Conservation (phyloP, 35 echinoderm and acorn worm genomes). For the Chiridota heheva region DNA sequence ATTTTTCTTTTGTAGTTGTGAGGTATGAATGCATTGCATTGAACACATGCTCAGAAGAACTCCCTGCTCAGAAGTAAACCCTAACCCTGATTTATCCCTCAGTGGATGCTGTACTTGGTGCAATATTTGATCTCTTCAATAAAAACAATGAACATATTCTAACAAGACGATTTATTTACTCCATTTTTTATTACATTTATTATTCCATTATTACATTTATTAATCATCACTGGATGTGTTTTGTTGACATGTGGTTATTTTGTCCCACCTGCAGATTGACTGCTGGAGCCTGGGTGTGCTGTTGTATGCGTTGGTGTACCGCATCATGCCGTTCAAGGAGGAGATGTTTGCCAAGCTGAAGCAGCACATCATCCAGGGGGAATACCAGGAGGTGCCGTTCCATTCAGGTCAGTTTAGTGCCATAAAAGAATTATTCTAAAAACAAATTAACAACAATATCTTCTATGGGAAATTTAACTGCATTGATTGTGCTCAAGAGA, state of each 20-base stretch:
- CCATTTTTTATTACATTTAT: too few relatives aligned
- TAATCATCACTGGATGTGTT: too few relatives aligned
- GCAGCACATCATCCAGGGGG: conserved; percentile 70
- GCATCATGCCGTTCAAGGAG: conserved; percentile 90
- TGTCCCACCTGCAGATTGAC: conserved; percentile 58
- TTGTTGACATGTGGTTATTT: too few relatives aligned
- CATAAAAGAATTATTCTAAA: background rate
- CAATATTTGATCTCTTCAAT: background rate
- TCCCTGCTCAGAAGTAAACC: too few relatives aligned
- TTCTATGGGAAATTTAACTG: background rate
- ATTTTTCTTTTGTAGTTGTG: too few relatives aligned
- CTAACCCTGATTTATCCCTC: too few relatives aligned
- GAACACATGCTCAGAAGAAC: too few relatives aligned
- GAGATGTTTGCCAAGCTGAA: conserved; percentile 61
- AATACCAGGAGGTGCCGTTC: conserved; percentile 61
- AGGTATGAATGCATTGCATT: too few relatives aligned
- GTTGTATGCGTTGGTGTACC: conserved; percentile 92
- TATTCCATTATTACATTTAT: too few relatives aligned
- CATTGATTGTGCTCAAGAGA: background rate
- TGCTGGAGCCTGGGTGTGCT: conserved; percentile 99
- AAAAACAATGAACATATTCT: background rate
- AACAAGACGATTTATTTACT: background rate
- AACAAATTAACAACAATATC: background rate
- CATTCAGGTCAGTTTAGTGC: conserved; percentile 47
- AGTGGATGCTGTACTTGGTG: too few relatives aligned